Base-by-base conservation (phyloP, 1,140 invertebrate genomes). In the Hycleus cichorii region DNA sequence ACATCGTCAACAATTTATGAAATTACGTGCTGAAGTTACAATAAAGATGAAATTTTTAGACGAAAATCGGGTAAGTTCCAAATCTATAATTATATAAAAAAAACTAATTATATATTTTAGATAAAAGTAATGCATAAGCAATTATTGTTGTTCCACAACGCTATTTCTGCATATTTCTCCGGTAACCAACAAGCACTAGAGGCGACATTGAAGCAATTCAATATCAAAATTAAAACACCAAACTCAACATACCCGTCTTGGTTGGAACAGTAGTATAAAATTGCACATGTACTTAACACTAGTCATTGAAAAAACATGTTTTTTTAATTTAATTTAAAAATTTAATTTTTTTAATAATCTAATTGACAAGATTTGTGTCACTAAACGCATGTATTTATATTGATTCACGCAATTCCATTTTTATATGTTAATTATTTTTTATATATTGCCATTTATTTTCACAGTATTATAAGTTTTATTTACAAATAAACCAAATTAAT, bases 81-180 rank as follows among this genome's bases (percentile, higher is more conserved):
- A 10, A 26, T 39, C 3, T 11, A 39, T 18, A 18, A 18, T 18
- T 1, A 18, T 18, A 18, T 18, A 2, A 1, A 18, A 18, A 18
- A 18, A 18, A 18, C 18, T 18, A 67, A 69, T 64, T 39, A 81
- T 82, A 24, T 74, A 18, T 18, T 18, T 18, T 18, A 95, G 92
- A 89, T 96, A 57, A 97, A 97, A 79, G 94, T 97, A 59, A 97
- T 98, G 94, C 94, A 97, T 74, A 97, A 97, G 73, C 95, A 98
- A 74, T 76, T 98, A 47, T 77, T 97, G 39, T 75, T 98, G 62
- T 93, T 97, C 75, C 93, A 98, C 75, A 97, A 97, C 77, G 95
- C 95, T 4, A 85, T 97, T 11, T 93, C 93, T 40, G 93, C 94
- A 2, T 98, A 97, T 76, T 97, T 97, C 76, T 94, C 91, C 69